Evolutionary conservation across 2,888 invertebrate species (phyloP).

Genomic region (Dryocosmus kuriphilus): DNA sequence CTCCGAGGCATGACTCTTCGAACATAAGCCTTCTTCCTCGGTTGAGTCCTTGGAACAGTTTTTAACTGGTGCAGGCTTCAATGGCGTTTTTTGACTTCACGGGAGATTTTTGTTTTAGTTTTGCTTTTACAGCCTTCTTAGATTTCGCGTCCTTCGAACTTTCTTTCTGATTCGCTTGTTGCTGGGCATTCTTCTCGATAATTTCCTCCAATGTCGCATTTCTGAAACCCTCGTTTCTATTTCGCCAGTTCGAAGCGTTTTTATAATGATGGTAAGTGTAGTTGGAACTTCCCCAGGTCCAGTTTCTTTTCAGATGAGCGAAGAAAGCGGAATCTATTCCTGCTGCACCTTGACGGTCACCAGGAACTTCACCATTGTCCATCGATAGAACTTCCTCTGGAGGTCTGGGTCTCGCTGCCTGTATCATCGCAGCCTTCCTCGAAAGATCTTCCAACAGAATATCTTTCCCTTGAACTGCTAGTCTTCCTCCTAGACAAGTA

Average conservation of each 20-base stretch:
- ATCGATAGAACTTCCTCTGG: constrained; percentile 77
- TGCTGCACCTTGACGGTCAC: constrained; percentile 85
- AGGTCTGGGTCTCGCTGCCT: constrained; percentile 75
- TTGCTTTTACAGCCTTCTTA: constrained; percentile 56
- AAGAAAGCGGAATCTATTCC: constrained; percentile 86
- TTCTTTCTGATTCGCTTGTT: constrained; percentile 18
- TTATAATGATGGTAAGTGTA: constrained; percentile 50
- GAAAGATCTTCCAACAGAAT: constrained; percentile 78
- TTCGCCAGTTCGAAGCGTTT: constrained; percentile 18
- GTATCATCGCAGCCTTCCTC: constrained; percentile 78
- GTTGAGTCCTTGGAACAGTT: neutral
- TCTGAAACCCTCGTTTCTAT: neutral
- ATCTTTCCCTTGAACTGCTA: constrained; percentile 75
- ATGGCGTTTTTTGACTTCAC: neutral
- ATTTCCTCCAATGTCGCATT: constrained; percentile 17
- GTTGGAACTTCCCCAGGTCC: constrained; percentile 78
- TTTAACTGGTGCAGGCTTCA: neutral
- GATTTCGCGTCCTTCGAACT: constrained; percentile 1
- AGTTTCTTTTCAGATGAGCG: constrained; percentile 83
- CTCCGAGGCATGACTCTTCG: constrained; percentile 70
- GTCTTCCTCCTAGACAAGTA: constrained; percentile 81
- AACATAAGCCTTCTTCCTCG: constrained; percentile 59
- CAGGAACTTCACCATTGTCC: constrained; percentile 83
- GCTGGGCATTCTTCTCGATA: constrained; percentile 14
- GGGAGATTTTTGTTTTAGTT: constrained; percentile 53